Evolutionary conservation across 1,140 invertebrate species (phyloP), one percentile per base, ranked within the genome.

Genomic region (Cyclargus thomasi): DNA sequence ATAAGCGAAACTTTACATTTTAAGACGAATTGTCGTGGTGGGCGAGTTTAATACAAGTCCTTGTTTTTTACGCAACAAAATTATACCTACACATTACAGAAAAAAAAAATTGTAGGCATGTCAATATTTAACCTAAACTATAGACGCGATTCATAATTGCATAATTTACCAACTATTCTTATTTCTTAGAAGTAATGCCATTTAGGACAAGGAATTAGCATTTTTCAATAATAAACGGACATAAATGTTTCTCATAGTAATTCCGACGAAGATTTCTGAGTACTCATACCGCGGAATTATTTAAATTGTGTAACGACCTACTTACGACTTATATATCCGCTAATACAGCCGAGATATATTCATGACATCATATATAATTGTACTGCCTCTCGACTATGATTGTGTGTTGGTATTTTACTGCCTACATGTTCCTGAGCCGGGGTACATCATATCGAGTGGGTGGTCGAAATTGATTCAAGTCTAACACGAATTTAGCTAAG

Each of bases 341-440:
- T 47, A 47, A 16, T 47, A 47, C 8, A 47, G 1, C 14, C 39
- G 14, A 47, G 39, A 47, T 47, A 47, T 47, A 47, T 47, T 47
- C 39, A 47, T 47, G 39, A 47, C 39, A 47, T 47, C 39, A 47
- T 47, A 47, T 47, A 47, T 47, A 47, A 47, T 47, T 47, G 39
- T 47, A 39, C 8, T 39, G 39, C 10, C 14, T 47, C 39, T 14
- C 8, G 39, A 47, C 39, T 47, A 47, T 47, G 39, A 47, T 47
- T 47, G 39, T 47, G 14, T 47, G 29, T 39, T 47, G 8, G 39
- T 47, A 47, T 47, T 47, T 47, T 47, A 8, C 39, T 47, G 39
- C 39, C 39, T 47, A 47, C 39, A 47, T 47, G 39, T 47, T 47
- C 39, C 39, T 47, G 39, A 47, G 39, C 39, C 14, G 1, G 39